A percentile compares a stretch with the other conserved stretches of the same genome.
phyloP scores from a whole-genome alignment of 2,113 vertebrate genomes.

The Alligator sinensis region DNA sequence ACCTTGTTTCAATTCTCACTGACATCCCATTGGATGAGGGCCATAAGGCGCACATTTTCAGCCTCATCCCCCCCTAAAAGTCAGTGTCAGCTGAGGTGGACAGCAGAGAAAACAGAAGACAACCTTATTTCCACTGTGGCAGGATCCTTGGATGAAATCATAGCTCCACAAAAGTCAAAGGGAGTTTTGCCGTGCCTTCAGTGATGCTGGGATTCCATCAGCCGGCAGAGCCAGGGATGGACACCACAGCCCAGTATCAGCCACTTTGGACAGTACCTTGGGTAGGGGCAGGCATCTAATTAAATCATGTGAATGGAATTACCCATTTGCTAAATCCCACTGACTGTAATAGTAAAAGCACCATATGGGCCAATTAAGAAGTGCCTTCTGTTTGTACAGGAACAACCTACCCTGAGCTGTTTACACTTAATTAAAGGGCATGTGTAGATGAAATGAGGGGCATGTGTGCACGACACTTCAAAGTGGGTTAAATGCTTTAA shows the following conservation, averaged over 20 bases:
- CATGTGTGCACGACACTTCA: too few species aligned
- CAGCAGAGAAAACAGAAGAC: fast-evolving
- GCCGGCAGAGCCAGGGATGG: not conserved
- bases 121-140: not conserved
- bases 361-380: too few species aligned
- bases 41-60: not conserved
- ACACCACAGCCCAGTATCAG: not conserved
- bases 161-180: not conserved
- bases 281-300: fast-evolving
- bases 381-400: too few species aligned
- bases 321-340: too few species aligned
- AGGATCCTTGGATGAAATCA: fast-evolving
- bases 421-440: too few species aligned
- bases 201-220: not conserved
- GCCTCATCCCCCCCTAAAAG: not conserved
- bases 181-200: fast-evolving
- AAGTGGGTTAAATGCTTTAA: too few species aligned
- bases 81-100: fast-evolving
- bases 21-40: not conserved
- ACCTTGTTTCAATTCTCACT: not conserved
- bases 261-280: fast-evolving
- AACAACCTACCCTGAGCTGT: too few species aligned
- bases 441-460: too few species aligned
- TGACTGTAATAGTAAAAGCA: too few species aligned
- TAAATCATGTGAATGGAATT: too few species aligned